These are phyloP conservation scores for Lordiphosa stackelbergi DNA, from an alignment of 1,140 invertebrate genomes.

Conservation along the genomic window DNA sequence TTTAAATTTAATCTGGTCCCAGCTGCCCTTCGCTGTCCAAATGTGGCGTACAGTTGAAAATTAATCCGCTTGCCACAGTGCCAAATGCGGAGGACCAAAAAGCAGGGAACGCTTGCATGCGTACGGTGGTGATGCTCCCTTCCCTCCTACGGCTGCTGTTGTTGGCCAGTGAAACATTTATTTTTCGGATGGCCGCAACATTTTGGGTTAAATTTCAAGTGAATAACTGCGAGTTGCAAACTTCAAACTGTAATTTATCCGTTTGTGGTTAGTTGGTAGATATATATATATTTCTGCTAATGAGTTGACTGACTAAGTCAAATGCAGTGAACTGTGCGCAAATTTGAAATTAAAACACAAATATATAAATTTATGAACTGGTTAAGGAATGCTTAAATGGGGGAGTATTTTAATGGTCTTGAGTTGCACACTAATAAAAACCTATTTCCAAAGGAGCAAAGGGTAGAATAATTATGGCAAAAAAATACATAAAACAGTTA, in stretches of 20 bases:
- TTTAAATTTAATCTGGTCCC: conserved; percentile 8
- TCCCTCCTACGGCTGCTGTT: neutral
- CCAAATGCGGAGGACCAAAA: neutral
- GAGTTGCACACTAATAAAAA: no score
- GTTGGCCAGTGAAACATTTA: neutral
- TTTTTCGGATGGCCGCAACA: neutral
- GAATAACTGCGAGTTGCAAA: conserved; percentile 2
- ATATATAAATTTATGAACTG: no score
- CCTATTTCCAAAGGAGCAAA: no score
- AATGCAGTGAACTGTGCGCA: no score
- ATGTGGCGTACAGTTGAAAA: conserved; percentile 13
- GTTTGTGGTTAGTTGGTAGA: conserved; percentile 1
- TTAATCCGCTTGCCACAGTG: conserved; percentile 16
- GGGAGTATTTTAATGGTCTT: no score
- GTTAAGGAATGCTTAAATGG: no score
- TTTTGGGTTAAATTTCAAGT: conserved; percentile 6
- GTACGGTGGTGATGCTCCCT: no score
- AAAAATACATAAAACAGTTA: no score
- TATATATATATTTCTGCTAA: conserved; percentile 3
- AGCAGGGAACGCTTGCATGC: neutral
- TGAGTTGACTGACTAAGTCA: conserved; percentile 1
- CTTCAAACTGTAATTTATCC: conserved; percentile 10
- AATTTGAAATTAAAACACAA: no score
- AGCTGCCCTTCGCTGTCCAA: neutral
- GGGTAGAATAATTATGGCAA: no score